Conservation (phyloP, 2,888 invertebrate genomes). For the Philonicus albiceps region DNA sequence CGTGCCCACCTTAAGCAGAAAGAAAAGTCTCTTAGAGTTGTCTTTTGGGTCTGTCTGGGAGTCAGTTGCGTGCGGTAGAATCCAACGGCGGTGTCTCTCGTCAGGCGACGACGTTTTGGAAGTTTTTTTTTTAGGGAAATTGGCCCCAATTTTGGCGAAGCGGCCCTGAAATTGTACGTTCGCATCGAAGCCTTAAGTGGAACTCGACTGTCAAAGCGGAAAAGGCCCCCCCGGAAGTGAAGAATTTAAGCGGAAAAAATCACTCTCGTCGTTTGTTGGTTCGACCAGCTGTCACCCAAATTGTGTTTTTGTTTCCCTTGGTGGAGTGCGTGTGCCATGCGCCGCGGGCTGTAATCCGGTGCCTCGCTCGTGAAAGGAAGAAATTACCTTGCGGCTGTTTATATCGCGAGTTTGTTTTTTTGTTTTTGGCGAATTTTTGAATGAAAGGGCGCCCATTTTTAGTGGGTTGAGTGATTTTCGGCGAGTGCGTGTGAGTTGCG, state of each 20-base stretch:
- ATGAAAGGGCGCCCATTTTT: not conserved
- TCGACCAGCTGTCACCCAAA: not conserved
- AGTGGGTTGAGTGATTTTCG: not conserved
- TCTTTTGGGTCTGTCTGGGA: not conserved
- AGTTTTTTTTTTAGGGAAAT: constrained; percentile 26
- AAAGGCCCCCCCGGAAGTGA: not conserved
- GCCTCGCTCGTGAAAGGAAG: not conserved
- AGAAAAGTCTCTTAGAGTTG: not conserved
- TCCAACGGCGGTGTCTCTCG: constrained; percentile 17
- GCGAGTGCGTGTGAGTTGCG: not conserved
- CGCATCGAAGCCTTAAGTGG: not conserved
- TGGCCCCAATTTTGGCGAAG: not conserved
- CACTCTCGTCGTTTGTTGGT: not conserved
- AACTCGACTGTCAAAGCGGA: not conserved
- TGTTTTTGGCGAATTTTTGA: not conserved
- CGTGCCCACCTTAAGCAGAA: not conserved
- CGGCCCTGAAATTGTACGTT: constrained; percentile 1
- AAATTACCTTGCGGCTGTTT: not conserved
- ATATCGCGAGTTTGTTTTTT: not conserved
- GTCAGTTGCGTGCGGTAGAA: constrained; percentile 18
- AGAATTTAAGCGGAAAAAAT: not conserved
- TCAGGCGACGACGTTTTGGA: constrained; percentile 1
- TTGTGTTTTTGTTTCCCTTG: constrained; percentile 5
- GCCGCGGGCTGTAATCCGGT: not conserved
- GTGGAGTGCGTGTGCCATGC: not conserved